phyloP scores from a whole-genome alignment of 2,888 invertebrate genomes.

The Melikaiella ostensackeni region DNA sequence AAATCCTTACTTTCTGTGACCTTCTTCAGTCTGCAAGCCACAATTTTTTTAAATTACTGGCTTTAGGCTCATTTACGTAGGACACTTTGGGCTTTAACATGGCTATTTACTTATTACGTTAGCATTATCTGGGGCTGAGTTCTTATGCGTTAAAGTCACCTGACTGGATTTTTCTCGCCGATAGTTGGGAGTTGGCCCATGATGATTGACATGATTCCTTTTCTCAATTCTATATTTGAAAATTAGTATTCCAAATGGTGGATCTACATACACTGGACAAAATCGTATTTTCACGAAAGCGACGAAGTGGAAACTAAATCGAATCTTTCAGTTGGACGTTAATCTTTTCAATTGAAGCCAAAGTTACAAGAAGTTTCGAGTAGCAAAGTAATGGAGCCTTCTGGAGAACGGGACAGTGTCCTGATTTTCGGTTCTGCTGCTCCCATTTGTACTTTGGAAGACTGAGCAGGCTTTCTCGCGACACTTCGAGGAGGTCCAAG shows the following conservation, averaged over 20 bases:
- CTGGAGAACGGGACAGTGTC: background rate
- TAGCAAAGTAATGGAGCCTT: constrained; percentile 46
- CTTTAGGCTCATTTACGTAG: too few relatives aligned
- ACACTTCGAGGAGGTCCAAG: constrained; percentile 70
- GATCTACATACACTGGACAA: background rate
- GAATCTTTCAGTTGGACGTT: background rate
- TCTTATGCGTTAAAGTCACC: too few relatives aligned
- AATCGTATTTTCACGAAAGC: background rate
- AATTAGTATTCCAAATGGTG: too few relatives aligned
- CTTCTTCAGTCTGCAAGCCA: too few relatives aligned
- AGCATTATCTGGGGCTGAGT: too few relatives aligned
- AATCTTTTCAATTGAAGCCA: constrained; percentile 1
- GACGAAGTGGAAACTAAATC: background rate
- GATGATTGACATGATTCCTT: background rate
- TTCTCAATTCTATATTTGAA: background rate
- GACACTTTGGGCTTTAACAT: too few relatives aligned
- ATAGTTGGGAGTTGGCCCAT: background rate
- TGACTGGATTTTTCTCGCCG: too few relatives aligned
- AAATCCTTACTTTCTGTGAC: too few relatives aligned
- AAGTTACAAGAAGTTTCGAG: constrained; percentile 13
- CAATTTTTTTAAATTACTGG: too few relatives aligned
- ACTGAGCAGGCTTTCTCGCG: constrained; percentile 41
- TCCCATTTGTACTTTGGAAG: constrained; percentile 53
- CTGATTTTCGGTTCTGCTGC: constrained; percentile 49
- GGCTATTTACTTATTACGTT: too few relatives aligned